A percentile compares a stretch with the other conserved stretches of the same genome.
These are phyloP conservation scores for Phalacrocorax carbo DNA, from an alignment of 2,113 vertebrate genomes.

Conservation along the genomic window DNA sequence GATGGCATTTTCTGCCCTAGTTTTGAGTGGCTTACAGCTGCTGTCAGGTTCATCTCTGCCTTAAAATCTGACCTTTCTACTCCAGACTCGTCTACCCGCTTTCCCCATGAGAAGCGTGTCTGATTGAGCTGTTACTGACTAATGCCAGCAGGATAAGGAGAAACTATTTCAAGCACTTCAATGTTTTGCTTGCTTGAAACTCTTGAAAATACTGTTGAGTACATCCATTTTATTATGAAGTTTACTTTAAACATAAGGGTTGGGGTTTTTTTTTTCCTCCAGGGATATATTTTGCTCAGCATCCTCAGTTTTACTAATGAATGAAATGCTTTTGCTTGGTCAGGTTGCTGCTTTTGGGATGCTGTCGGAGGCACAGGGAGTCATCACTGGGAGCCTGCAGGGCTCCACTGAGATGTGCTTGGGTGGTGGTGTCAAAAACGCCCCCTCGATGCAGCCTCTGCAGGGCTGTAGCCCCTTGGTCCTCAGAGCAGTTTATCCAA, in stretches of 20 bases:
- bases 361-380: background rate
- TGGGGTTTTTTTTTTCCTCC: background rate
- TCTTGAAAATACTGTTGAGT: background rate
- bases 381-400: fast-evolving
- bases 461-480: background rate
- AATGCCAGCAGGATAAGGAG: background rate
- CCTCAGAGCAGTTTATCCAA: background rate
- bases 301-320: background rate
- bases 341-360: background rate
- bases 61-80: background rate
- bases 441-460: background rate
- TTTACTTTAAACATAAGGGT: background rate
- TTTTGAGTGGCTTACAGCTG: background rate
- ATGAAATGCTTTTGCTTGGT: background rate
- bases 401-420: background rate
- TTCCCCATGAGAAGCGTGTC: background rate
- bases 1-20: background rate
- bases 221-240: background rate
- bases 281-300: background rate
- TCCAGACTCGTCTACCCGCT: background rate
- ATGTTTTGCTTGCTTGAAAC: background rate
- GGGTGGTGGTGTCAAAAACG: background rate
- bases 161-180: background rate
- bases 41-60: background rate
- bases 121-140: background rate